Evolutionary conservation across 2,888 invertebrate species (phyloP), one percentile per base, ranked within the genome.

Genomic region (Cordilura impudica): DNA sequence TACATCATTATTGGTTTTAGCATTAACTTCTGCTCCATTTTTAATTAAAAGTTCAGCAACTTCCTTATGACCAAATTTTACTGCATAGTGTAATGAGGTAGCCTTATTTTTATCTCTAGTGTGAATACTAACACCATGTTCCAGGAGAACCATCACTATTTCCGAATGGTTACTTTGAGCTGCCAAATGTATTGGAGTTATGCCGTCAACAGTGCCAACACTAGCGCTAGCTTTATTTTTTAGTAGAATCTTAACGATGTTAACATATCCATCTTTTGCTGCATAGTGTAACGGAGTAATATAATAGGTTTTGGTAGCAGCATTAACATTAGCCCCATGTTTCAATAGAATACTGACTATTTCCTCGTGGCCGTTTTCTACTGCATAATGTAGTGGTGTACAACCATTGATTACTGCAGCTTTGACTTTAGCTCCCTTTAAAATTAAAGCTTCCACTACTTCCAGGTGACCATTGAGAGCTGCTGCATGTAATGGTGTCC

Each of bases 401-500:
- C 12, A 8, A 18, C 54, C 56, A 3, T 47, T 4, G 4, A n/a
- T 6, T 35, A n/a, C 6, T 29, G n/a, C n/a, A n/a, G 6, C 4
- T 18, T 63, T 78, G 0, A 78, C 43, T 5, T 56, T n/a, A 1
- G 73, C 53, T 49, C 69, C 51, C 4, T 56, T 51, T 18, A n/a
- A 10, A 2, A 81, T 18, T 16, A 81, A 29, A 6, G 29, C 31
- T 16, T 73, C 56, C 19, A 73, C 63, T 5, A 75, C 47, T n/a
- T 81, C 58, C 8, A 56, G 14, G 39, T 71, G 35, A 14, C 76
- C 81, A 61, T 60, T 29, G 1, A 14, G 23, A 49, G 75, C 65
- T 29, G 83, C 84, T n/a, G n/a, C 49, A 82, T 82, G 81, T 43
- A 84, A 63, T 47, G 85, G 82, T 23, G 81, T 81, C n/a, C 47